Conservation (phyloP, 2,888 invertebrate genomes). For the Caradrina clavipalpis region DNA sequence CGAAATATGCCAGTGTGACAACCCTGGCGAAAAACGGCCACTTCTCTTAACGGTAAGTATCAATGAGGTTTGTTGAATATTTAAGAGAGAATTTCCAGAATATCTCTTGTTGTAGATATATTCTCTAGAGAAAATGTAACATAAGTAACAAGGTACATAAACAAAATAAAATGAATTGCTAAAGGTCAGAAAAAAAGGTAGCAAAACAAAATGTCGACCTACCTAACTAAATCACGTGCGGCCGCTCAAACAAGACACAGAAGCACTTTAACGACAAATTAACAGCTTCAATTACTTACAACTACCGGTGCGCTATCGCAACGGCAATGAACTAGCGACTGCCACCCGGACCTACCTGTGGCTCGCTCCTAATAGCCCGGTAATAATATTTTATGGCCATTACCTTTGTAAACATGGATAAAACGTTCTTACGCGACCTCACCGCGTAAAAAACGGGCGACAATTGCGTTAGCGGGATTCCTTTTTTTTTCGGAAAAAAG, state of each 20-base stretch:
- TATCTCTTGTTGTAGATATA: not conserved
- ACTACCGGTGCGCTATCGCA: constrained; percentile 75
- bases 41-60: constrained; percentile 53
- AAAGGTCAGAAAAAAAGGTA: constrained; percentile 31
- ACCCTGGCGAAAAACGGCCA: constrained; percentile 64
- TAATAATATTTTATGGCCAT: constrained; percentile 89
- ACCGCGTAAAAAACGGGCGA: constrained; percentile 79
- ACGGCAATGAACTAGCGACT: constrained; percentile 82
- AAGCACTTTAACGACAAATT: constrained; percentile 80
- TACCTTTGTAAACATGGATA: constrained; percentile 88
- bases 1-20: constrained; percentile 72
- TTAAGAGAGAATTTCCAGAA: constrained; percentile 9
- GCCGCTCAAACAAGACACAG: constrained; percentile 72
- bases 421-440: constrained; percentile 80
- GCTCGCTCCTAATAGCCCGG: constrained; percentile 84
- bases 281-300: constrained; percentile 85
- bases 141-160: not conserved
- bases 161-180: not conserved
- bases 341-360: constrained; percentile 85
- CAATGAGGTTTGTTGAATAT: constrained; percentile 40
- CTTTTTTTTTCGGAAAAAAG: constrained; percentile 70
- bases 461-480: constrained; percentile 82
- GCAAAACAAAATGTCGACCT: constrained; percentile 39
- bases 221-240: constrained; percentile 69
- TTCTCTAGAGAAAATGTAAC: accelerated